phyloP scores from a whole-genome alignment of 2,888 invertebrate genomes.

The Drosophila dives region DNA sequence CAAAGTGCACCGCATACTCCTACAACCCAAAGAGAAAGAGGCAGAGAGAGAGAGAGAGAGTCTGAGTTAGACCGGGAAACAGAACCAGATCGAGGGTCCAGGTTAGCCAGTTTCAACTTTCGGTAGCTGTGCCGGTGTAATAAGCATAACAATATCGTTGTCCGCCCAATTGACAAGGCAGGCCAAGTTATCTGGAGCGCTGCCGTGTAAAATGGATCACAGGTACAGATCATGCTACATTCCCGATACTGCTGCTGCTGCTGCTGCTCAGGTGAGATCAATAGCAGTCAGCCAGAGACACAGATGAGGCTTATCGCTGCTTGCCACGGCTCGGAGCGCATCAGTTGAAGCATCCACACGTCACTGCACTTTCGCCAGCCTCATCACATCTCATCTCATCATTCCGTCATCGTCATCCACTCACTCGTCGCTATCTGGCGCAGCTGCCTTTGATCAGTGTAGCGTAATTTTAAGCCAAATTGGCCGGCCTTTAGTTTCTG shows the following conservation, averaged over 20 bases:
- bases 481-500: slow-evolving; percentile 61
- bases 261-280: slow-evolving; percentile 79
- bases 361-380: slow-evolving; percentile 73
- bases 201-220: slow-evolving; percentile 77
- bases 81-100: slow-evolving; percentile 19
- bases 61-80: background rate
- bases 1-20: slow-evolving; percentile 67
- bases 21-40: slow-evolving; percentile 38
- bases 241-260: background rate
- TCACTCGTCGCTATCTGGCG: slow-evolving; percentile 53
- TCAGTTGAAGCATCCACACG: slow-evolving; percentile 63
- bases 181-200: slow-evolving; percentile 65
- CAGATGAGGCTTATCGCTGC: slow-evolving; percentile 74
- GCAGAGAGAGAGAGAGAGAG: background rate
- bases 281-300: slow-evolving; percentile 65
- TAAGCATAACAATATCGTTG: slow-evolving; percentile 83
- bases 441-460: slow-evolving; percentile 81
- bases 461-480: slow-evolving; percentile 83
- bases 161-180: slow-evolving; percentile 81
- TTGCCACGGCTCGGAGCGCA: slow-evolving; percentile 27
- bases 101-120: slow-evolving; percentile 37
- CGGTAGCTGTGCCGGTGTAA: slow-evolving; percentile 82
- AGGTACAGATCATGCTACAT: slow-evolving; percentile 54
- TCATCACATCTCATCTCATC: slow-evolving; percentile 44
- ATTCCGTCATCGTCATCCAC: slow-evolving; percentile 48